Conservation (phyloP, 2,113 vertebrate genomes). For the Hippocampus comes region DNA sequence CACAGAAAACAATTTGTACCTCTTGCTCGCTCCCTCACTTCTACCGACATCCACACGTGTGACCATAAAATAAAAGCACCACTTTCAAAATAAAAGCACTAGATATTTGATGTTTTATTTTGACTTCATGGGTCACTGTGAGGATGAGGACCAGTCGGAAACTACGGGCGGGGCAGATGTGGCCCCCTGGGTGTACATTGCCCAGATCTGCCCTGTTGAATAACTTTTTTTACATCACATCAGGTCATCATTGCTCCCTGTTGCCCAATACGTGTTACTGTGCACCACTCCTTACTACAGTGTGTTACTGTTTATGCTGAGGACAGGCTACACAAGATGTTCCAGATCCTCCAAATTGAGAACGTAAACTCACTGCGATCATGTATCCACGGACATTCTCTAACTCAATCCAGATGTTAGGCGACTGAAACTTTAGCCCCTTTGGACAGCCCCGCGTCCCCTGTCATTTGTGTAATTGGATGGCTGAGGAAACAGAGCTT, state of each 20-base stretch:
- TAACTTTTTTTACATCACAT: background rate
- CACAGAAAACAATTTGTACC: no score
- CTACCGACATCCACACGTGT: no score
- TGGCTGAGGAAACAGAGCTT: slow-evolving; percentile 36
- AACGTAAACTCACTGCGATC: slow-evolving; percentile 19
- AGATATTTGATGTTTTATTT: no score
- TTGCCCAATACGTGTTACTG: slow-evolving; percentile 8
- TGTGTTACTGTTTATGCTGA: background rate
- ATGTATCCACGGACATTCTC: slow-evolving; percentile 18
- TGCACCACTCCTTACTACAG: background rate
- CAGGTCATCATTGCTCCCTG: slow-evolving; percentile 38
- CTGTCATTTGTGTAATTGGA: slow-evolving; percentile 44
- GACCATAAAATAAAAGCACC: no score
- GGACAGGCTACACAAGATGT: slow-evolving; percentile 9
- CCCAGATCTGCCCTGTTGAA: background rate
- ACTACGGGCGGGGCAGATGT: no score
- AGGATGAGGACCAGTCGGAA: no score
- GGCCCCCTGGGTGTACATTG: no score
- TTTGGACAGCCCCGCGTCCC: slow-evolving; percentile 28
- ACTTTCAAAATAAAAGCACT: no score
- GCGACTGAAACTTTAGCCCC: slow-evolving; percentile 43
- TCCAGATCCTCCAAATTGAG: slow-evolving; percentile 32
- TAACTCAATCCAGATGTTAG: slow-evolving; percentile 59
- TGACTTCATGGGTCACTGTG: no score
- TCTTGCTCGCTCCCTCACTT: no score